Evolutionary conservation across 1,140 invertebrate genomes (phyloP), one percentile per base, ranked within the genome.

Genomic region (Maconellicoccus hirsutus): DNA sequence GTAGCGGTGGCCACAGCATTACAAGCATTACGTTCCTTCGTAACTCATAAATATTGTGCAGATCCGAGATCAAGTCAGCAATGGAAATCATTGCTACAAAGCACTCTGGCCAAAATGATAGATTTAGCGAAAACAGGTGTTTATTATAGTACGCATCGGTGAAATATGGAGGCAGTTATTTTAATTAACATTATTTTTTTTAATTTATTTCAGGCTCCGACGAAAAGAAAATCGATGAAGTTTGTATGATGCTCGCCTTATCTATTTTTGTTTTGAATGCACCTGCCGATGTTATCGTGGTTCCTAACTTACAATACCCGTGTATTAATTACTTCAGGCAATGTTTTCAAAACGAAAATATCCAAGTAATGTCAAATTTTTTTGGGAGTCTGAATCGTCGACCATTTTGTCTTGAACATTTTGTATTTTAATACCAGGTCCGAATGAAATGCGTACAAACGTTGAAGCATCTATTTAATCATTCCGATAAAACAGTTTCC

Each of bases 281-380:
- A 12, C 87, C 90, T 0, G 83, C 87, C 3, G 83, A 88, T 72
- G 88, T 94, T 10, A 86, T 90, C 10, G 82, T 84, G 38, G 86
- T 88, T 8, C 87, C 89, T 1, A 89, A 92, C 76, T 79, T 98
- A 27, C 90, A 93, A 78, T 93, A 92, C 81, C 94, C 94, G 1
- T 94, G 92, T 77, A 91, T 97, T 74, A 95, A 97, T 82, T 87
- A 96, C 74, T 94, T 96, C 78, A 84, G 91, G 69, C 90, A 93
- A 74, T 90, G 91, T 75, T 85, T 97, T 73, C 89, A 94, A 77
- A 89, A 87, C 16, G 79, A 84, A 8, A 86, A 88, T 78, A 80
- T 86, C 39, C 80, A 86, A 77, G 92, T 94, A 79, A 81, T 79
- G 52, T 59, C 26, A 71, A 79, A 66, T 26, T 16, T 70, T 52